A percentile compares a stretch with the other conserved stretches of the same genome.
Evolutionary conservation across 2,797 vertebrate species (phyloP).

Genomic region (Malacoctenus gilli): DNA sequence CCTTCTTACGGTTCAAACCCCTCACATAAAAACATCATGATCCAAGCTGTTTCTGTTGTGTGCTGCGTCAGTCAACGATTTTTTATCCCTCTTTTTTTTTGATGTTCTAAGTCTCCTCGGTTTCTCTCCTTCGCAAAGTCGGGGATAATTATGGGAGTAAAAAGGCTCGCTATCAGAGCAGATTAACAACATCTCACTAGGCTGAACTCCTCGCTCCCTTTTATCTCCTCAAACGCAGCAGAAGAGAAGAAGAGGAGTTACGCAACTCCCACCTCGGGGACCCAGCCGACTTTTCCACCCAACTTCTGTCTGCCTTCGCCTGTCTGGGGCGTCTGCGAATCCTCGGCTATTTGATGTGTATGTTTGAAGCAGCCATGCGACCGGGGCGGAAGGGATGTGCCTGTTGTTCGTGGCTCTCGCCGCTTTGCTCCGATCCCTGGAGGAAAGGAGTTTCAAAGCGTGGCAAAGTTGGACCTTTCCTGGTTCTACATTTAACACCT

Average conservation of each 20-base stretch:
- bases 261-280: conserved; percentile 74
- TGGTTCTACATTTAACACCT: conserved; percentile 67
- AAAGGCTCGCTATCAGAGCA: conserved; percentile 68
- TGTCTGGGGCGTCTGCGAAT: conserved; percentile 61
- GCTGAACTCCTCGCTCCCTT: conserved; percentile 72
- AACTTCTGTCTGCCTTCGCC: conserved; percentile 71
- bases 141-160: conserved; percentile 72
- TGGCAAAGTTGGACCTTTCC: conserved; percentile 68
- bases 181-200: conserved; percentile 74
- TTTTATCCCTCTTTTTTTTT: conserved; percentile 31
- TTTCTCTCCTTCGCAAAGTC: conserved; percentile 65
- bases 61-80: conserved; percentile 55
- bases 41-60: conserved; percentile 70
- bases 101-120: conserved; percentile 60
- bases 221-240: conserved; percentile 73
- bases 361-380: conserved; percentile 68
- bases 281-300: conserved; percentile 73
- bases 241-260: conserved; percentile 73
- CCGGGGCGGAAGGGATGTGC: conserved; percentile 58
- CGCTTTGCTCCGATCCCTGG: conserved; percentile 55
- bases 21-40: conserved; percentile 67
- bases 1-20: conserved; percentile 51
- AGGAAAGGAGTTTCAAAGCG: conserved; percentile 66
- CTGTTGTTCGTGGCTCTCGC: conserved; percentile 65
- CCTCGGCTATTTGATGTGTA: conserved; percentile 73